Evolutionary conservation across 1,140 invertebrate species (phyloP), one percentile per base, ranked within the genome.

Genomic region (Leptinotarsa undecemlineata): DNA sequence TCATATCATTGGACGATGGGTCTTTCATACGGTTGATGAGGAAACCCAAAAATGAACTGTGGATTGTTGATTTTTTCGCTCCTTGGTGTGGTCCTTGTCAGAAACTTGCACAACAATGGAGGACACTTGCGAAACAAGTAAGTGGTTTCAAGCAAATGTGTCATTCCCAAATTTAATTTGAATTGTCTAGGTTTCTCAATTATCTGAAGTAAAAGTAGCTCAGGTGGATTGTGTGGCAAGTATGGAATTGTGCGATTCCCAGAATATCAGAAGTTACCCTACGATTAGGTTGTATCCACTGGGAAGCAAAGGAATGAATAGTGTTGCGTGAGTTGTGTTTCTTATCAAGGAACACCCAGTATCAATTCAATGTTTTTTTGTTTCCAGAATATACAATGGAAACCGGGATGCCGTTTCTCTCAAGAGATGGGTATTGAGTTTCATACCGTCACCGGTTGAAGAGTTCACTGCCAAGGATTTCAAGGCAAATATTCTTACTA

Each of bases 11-110:
- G 26, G 88, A 86, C 60, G 82, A 85, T 3, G 78, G 85, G 13
- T 87, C 84, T 57, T 94, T 94, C 83, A 78, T 89, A 33, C 82
- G 86, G 60, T 85, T 94, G 13, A 84, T 84, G 4, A 84, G 92
- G 48, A 86, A 88, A 74, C 87, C 90, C 57, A 90, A 89, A 20
- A 87, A 90, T 62, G 91, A 87, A 86, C 84, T 92, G 20, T 94
- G 94, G 92, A 92, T 96, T 80, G 89, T 96, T 68, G 95, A 96
- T 85, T 96, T 92, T 84, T 96, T 94, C 84, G 95, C 94, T 13
- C 92, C 94, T 11, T 92, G 91, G 85, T 96, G 95, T 84, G 91
- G 90, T 15, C 94, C 95, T 76, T 97, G 95, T 84, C 94, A 95
- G 84, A 87, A 90, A 63, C 85, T 96, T 72, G 93, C 92, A 6